phyloP scores from a whole-genome alignment of 2,888 invertebrate species.

The Drosophila siamana region DNA sequence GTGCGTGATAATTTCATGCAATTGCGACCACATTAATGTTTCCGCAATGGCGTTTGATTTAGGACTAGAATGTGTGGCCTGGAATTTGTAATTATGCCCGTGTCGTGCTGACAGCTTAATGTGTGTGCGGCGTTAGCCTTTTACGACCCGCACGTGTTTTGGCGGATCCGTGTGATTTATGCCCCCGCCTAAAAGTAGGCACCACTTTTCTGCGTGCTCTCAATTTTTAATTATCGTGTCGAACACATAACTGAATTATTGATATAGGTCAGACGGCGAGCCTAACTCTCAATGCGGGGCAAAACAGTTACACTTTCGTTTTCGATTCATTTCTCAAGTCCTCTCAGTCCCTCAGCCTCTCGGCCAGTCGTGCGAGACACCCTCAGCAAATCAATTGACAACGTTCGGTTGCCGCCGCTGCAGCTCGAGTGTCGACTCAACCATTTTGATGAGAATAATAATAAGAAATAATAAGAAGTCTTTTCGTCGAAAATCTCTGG shows the following conservation, averaged over 20 bases:
- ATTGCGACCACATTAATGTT: constrained; percentile 73
- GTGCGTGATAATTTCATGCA: constrained; percentile 72
- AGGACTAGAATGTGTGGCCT: constrained; percentile 64
- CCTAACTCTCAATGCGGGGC: constrained; percentile 12
- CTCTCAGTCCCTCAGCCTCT: background rate
- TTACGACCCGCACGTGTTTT: constrained; percentile 67
- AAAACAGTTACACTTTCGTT: constrained; percentile 10
- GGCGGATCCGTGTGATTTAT: constrained; percentile 68
- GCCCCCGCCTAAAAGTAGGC: constrained; percentile 35
- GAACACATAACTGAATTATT: constrained; percentile 65
- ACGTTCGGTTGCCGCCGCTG: background rate
- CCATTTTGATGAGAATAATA: background rate
- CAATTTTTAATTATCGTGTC: constrained; percentile 73
- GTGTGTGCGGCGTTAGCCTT: constrained; percentile 57
- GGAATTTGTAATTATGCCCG: constrained; percentile 72
- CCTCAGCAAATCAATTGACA: constrained; percentile 4
- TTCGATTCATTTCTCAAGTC: constrained; percentile 30
- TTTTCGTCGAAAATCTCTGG: background rate
- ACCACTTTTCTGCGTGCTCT: constrained; percentile 57
- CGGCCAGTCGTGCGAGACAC: constrained; percentile 38
- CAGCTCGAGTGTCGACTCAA: background rate
- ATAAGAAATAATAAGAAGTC: background rate
- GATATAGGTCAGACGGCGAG: constrained; percentile 62
- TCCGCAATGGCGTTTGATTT: constrained; percentile 73
- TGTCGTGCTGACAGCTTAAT: constrained; percentile 69